Evolutionary conservation across 2,888 invertebrate genomes (phyloP).

Genomic region (Drosophila austrosaltans): DNA sequence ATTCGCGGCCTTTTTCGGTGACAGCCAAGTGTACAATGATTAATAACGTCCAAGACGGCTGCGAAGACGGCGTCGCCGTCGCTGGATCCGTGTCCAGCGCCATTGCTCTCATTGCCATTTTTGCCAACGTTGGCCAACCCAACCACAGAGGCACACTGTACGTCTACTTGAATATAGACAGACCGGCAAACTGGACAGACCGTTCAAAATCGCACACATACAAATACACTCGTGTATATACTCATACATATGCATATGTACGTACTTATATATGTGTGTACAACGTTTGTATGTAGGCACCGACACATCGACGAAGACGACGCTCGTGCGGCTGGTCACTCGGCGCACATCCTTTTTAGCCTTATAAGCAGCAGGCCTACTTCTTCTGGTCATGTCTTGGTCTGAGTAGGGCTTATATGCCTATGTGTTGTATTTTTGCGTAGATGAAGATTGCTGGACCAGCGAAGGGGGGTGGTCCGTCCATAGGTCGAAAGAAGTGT

Average conservation of each 20-base stretch:
- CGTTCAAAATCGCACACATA: constrained; percentile 28
- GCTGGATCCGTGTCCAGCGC: constrained; percentile 41
- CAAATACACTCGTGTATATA: constrained; percentile 36
- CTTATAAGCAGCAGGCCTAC: constrained; percentile 66
- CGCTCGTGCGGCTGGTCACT: constrained; percentile 53
- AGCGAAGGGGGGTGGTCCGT: constrained; percentile 23
- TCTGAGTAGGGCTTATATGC: constrained; percentile 37
- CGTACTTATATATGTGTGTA: constrained; percentile 34
- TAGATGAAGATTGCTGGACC: constrained; percentile 27
- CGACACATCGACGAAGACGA: constrained; percentile 48
- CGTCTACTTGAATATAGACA: constrained; percentile 44
- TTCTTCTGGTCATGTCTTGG: constrained; percentile 64
- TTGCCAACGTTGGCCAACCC: constrained; percentile 54
- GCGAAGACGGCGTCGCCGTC: constrained; percentile 68
- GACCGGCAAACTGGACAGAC: constrained; percentile 39
- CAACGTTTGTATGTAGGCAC: constrained; percentile 22
- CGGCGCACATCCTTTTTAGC: constrained; percentile 71
- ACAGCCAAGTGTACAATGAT: constrained; percentile 83
- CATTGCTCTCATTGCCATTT: constrained; percentile 46
- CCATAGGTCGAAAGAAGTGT: constrained; percentile 46
- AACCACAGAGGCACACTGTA: constrained; percentile 51
- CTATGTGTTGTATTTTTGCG: constrained; percentile 46
- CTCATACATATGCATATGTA: constrained; percentile 40
- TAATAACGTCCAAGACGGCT: constrained; percentile 81
- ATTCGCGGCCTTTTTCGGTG: constrained; percentile 82